Evolutionary conservation across 2,797 vertebrate genomes (phyloP).

Genomic region (Dromococcyx pavoninus): DNA sequence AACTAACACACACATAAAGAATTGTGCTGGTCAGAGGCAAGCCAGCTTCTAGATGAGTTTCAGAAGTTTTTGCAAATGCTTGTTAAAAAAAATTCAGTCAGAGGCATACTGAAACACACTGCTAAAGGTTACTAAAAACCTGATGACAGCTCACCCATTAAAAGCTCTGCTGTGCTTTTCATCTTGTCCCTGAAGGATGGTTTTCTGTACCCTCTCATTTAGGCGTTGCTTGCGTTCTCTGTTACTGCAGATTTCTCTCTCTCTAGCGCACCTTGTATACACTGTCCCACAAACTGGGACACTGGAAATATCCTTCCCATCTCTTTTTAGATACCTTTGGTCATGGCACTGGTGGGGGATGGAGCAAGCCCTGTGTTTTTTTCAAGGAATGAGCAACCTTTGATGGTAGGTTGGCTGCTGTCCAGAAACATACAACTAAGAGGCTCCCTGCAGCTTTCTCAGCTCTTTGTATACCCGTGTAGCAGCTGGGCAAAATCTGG

Average conservation of each 20-base stretch:
- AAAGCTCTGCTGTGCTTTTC: not conserved
- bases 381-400: slow-evolving; percentile 32
- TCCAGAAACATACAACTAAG: slow-evolving; percentile 47
- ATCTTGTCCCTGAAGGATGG: not conserved
- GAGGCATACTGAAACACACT: not conserved
- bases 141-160: slow-evolving; percentile 13
- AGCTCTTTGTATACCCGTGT: slow-evolving; percentile 25
- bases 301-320: not conserved
- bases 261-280: not conserved
- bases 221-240: not conserved
- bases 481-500: slow-evolving; percentile 68
- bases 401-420: slow-evolving; percentile 32
- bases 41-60: slow-evolving; percentile 13
- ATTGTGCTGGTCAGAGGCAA: slow-evolving; percentile 26
- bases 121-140: not conserved
- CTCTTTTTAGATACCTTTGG: not conserved
- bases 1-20: slow-evolving; percentile 49
- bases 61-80: not conserved
- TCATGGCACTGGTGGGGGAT: not conserved
- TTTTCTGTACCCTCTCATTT: not conserved
- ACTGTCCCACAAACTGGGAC: not conserved
- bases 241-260: not conserved
- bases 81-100: not conserved
- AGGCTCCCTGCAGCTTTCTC: slow-evolving; percentile 58
- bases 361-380: slow-evolving; percentile 12